These are phyloP conservation scores for Sebastes schlegelii DNA, from an alignment of 2,113 vertebrate genomes.

Conservation along the genomic window DNA sequence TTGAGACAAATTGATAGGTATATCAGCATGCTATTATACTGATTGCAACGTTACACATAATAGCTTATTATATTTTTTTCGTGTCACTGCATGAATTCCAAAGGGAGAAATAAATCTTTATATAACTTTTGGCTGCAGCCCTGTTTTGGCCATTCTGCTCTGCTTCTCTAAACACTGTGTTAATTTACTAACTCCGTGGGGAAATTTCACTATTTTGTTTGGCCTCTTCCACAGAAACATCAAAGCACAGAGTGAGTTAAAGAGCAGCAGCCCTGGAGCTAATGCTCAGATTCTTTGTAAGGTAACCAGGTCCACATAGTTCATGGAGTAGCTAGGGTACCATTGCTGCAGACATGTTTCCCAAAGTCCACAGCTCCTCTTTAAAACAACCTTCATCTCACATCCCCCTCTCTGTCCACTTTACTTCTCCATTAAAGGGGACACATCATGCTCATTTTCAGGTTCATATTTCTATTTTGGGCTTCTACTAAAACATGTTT, in stretches of 20 bases:
- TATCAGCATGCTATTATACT: constrained; percentile 31
- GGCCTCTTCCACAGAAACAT: constrained; percentile 44
- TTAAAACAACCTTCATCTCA: constrained; percentile 1
- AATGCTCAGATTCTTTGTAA: constrained; percentile 54
- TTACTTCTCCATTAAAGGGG: background rate
- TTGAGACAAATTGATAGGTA: constrained; percentile 45
- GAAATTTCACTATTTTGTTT: constrained; percentile 58
- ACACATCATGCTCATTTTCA: no score
- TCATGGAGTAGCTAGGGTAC: constrained; percentile 20
- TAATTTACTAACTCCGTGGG: constrained; percentile 54
- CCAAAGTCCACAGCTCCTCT: constrained; percentile 9
- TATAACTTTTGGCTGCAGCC: constrained; percentile 25
- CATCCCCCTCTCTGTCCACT: background rate
- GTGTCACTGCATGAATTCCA: constrained; percentile 20
- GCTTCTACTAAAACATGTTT: no score
- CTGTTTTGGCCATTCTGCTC: constrained; percentile 20
- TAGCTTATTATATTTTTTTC: constrained; percentile 31
- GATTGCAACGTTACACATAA: constrained; percentile 44
- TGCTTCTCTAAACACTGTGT: constrained; percentile 43
- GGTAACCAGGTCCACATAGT: constrained; percentile 27
- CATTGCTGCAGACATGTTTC: constrained; percentile 18
- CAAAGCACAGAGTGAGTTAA: constrained; percentile 53
- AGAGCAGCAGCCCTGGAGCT: constrained; percentile 56
- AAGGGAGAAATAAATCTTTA: constrained; percentile 17
- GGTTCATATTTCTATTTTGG: no score